These are phyloP conservation scores for Conus ventricosus DNA, from an alignment of 1,140 invertebrate species.

Conservation along the genomic window DNA sequence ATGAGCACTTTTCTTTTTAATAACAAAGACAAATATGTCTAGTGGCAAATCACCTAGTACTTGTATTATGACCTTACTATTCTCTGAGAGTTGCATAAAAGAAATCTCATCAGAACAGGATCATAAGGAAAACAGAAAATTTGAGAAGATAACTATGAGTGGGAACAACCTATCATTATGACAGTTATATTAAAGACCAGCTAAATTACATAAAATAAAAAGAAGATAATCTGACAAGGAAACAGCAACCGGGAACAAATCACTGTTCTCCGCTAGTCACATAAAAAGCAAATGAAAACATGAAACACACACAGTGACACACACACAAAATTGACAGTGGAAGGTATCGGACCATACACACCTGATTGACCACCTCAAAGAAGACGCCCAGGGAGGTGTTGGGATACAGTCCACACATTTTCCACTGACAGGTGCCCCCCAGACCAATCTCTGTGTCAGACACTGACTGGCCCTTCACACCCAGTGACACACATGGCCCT, in stretches of 20 bases:
- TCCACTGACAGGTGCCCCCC: conserved; percentile 98
- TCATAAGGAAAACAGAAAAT: too few relatives aligned
- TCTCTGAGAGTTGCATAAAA: too few relatives aligned
- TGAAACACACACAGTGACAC: neutral
- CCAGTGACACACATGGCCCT: conserved; percentile 95
- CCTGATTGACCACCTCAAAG: conserved; percentile 97
- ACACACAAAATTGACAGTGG: neutral
- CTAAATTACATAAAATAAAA: too few relatives aligned
- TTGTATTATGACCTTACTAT: too few relatives aligned
- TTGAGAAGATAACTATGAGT: too few relatives aligned
- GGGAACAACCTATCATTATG: too few relatives aligned
- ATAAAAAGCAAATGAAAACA: neutral
- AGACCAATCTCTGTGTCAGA: conserved; percentile 96
- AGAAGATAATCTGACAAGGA: too few relatives aligned
- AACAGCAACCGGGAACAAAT: neutral
- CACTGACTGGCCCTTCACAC: conserved; percentile 90
- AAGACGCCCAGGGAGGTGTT: conserved; percentile 95
- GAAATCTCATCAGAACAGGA: too few relatives aligned
- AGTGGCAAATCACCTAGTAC: too few relatives aligned
- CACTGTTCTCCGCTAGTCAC: neutral
- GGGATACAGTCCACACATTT: conserved; percentile 95
- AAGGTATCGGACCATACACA: conserved; percentile 48
- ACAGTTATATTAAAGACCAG: too few relatives aligned
- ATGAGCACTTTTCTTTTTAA: too few relatives aligned
- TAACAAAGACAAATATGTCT: too few relatives aligned